A percentile compares a stretch with the other conserved stretches of the same genome.
These are phyloP conservation scores for Ascidia mentula DNA, from an alignment of 23 tunicate species.

Conservation along the genomic window DNA sequence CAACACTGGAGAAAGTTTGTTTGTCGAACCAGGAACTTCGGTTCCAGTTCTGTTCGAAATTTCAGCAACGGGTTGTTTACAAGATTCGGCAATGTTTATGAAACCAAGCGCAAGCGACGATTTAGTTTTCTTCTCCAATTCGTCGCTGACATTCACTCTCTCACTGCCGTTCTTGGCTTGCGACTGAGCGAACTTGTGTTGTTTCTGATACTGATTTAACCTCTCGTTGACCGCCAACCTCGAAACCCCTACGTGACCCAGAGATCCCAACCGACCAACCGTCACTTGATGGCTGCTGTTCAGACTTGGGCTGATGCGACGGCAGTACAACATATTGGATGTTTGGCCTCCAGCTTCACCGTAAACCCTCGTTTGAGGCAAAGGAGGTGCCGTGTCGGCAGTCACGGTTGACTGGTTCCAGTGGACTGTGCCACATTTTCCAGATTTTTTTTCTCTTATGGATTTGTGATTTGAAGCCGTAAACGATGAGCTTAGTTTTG, in stretches of 20 bases:
- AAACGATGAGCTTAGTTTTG: neutral
- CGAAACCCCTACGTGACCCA: slow-evolving; percentile 32
- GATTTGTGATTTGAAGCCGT: neutral
- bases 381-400: slow-evolving; percentile 27
- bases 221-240: slow-evolving; percentile 17
- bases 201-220: neutral
- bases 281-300: slow-evolving; percentile 51
- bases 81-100: neutral
- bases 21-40: neutral
- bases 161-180: neutral
- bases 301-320: slow-evolving; percentile 50
- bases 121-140: neutral
- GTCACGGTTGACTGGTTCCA: slow-evolving; percentile 60
- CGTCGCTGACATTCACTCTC: neutral
- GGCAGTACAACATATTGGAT: slow-evolving; percentile 60
- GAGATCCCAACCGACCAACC: slow-evolving; percentile 54
- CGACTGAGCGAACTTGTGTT: neutral
- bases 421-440: slow-evolving; percentile 61
- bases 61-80: neutral
- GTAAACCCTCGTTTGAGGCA: slow-evolving; percentile 14
- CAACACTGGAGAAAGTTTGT: neutral
- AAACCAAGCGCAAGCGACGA: neutral
- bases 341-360: slow-evolving; percentile 55
- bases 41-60: neutral
- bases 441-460: neutral